phyloP scores from a whole-genome alignment of 2,888 invertebrate genomes.

The Blastobasis adustella region DNA sequence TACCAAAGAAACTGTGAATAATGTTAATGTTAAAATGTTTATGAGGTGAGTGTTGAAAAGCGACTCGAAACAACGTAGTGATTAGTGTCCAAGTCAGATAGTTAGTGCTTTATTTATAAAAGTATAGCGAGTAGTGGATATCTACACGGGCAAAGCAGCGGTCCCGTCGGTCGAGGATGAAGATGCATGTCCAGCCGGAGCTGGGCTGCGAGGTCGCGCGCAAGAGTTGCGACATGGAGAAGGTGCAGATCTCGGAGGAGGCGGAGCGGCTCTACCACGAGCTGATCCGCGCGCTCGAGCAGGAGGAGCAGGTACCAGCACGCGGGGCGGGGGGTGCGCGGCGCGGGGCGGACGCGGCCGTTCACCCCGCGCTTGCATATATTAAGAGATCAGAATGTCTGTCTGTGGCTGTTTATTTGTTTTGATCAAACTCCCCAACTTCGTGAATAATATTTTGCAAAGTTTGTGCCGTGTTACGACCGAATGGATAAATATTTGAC shows the following conservation, averaged over 20 bases:
- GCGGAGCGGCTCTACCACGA: slow-evolving; percentile 71
- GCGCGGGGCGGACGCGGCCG: background rate
- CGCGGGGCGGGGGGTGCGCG: background rate
- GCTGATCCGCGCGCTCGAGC: slow-evolving; percentile 62
- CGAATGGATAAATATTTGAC: no score
- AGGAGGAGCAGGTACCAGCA: slow-evolving; percentile 69
- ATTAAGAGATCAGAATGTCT: background rate
- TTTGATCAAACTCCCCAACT: slow-evolving; percentile 1
- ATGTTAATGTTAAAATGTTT: background rate
- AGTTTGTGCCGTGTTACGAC: slow-evolving; percentile 7
- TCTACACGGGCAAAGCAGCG: slow-evolving; percentile 1
- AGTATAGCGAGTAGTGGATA: slow-evolving; percentile 14
- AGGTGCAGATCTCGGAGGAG: slow-evolving; percentile 63
- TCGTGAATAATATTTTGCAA: slow-evolving; percentile 9
- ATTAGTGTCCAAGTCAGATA: background rate
- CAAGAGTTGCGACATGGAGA: slow-evolving; percentile 46
- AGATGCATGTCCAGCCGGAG: slow-evolving; percentile 65
- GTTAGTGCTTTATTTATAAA: slow-evolving; percentile 7
- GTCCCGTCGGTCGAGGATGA: slow-evolving; percentile 25
- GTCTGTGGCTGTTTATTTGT: background rate
- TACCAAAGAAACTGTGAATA: slow-evolving; percentile 8
- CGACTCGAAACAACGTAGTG: background rate
- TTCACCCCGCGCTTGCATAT: no score
- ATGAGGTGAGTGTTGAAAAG: no score
- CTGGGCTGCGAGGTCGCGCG: slow-evolving; percentile 53